phyloP scores from a whole-genome alignment of 2,113 vertebrate genomes.

The Oncorhynchus tshawytscha region DNA sequence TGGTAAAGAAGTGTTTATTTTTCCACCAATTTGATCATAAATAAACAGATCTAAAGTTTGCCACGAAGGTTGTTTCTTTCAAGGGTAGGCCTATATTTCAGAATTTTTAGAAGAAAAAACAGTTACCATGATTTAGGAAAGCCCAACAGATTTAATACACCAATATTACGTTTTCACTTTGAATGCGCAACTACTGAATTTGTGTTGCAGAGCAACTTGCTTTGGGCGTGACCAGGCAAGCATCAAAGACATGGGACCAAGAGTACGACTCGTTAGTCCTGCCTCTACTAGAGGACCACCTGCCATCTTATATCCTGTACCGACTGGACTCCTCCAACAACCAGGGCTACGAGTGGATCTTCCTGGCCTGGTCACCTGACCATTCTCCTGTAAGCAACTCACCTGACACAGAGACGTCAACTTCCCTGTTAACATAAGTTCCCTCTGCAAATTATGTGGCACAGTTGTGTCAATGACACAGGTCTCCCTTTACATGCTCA shows the following conservation, averaged over 20 bases:
- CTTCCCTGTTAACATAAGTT: not conserved
- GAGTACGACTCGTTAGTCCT: conserved; percentile 84
- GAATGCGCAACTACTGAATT: not conserved
- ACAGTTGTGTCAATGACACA: no score
- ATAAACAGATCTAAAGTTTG: no score
- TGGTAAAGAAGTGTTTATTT: conserved; percentile 73
- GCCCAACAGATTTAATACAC: not conserved
- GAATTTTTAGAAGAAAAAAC: no score
- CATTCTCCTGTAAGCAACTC: conserved; percentile 80
- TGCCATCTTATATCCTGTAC: conserved; percentile 85
- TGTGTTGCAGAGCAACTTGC: conserved; percentile 78
- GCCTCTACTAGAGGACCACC: conserved; percentile 81
- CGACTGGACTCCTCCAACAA: conserved; percentile 87
- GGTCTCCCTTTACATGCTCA: not conserved
- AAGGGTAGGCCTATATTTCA: no score
- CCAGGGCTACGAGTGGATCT: conserved; percentile 88
- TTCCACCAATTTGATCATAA: not conserved
- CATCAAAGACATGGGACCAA: conserved; percentile 80
- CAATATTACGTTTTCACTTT: not conserved
- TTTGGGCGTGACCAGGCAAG: conserved; percentile 71
- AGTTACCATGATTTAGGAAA: no score
- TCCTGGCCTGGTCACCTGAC: conserved; percentile 89
- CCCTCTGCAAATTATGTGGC: no score
- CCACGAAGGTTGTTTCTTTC: no score
- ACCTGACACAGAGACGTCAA: not conserved